Evolutionary conservation across 2,888 invertebrate species (phyloP).

Genomic region (Cryptus viduatorius): DNA sequence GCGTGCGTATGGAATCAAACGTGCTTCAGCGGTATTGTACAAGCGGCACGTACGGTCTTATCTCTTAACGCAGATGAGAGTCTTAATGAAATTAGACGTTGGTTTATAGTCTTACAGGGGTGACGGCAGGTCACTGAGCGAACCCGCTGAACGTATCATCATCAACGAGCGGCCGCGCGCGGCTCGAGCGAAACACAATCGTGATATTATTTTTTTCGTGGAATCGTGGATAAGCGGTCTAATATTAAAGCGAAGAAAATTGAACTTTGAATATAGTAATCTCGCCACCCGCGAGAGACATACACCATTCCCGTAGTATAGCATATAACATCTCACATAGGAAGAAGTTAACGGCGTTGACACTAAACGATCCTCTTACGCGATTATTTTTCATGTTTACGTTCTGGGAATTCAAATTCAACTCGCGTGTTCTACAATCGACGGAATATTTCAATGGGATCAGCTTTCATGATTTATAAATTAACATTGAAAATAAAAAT

Average conservation of each 20-base stretch:
- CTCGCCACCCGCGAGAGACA: background rate
- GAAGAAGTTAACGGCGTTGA: background rate
- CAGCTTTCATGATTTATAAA: background rate
- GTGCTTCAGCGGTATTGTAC: conserved; percentile 19
- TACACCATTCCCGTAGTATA: background rate
- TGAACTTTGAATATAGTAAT: conserved; percentile 52
- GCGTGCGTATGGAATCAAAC: conserved; percentile 21
- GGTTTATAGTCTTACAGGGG: conserved; percentile 25
- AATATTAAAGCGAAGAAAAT: conserved; percentile 41
- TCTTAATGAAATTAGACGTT: conserved; percentile 77
- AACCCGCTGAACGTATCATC: conserved; percentile 47
- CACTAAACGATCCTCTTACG: conserved; percentile 17
- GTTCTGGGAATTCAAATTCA: conserved; percentile 6
- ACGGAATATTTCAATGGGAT: conserved; percentile 5
- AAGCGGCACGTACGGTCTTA: conserved; percentile 28
- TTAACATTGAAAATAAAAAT: conserved; percentile 11
- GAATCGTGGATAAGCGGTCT: conserved; percentile 48
- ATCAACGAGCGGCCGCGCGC: background rate
- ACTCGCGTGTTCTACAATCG: background rate
- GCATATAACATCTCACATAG: background rate
- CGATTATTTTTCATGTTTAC: background rate
- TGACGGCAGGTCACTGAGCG: conserved; percentile 58
- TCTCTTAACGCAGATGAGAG: conserved; percentile 53
- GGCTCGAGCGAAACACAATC: conserved; percentile 40
- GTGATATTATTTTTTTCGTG: conserved; percentile 64